Conservation (phyloP, 2,797 vertebrate genomes). For the Sebastes flavidus region DNA sequence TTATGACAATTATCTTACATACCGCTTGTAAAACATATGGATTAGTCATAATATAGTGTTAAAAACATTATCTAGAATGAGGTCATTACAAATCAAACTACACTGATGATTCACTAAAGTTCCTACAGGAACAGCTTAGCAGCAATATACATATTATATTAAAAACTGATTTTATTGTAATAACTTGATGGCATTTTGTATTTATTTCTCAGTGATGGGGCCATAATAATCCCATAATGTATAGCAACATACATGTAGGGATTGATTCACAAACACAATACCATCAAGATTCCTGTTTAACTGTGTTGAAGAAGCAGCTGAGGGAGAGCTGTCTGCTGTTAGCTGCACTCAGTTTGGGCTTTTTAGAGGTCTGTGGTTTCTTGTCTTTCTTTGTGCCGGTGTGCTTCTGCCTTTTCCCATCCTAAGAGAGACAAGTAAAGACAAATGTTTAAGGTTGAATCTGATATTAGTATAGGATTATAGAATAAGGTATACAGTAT, state of each 20-base stretch:
- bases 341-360: constrained; percentile 5
- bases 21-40: not conserved
- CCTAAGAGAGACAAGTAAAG: constrained; percentile 40
- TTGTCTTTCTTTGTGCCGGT: constrained; percentile 27
- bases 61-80: not conserved
- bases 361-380: constrained; percentile 47
- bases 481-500: not conserved
- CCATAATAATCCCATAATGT: not conserved
- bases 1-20: not conserved
- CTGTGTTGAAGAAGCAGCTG: constrained; percentile 68
- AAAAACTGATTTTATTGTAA: not conserved
- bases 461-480: not conserved
- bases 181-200: not conserved
- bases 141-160: not conserved
- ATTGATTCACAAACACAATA: not conserved
- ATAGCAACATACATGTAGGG: not conserved
- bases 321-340: constrained; percentile 67
- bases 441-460: not conserved
- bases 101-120: not conserved
- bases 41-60: not conserved
- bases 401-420: constrained; percentile 49
- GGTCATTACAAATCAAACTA: not conserved
- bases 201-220: not conserved
- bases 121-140: not conserved
- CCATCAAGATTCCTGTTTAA: constrained; percentile 58